A percentile compares a stretch with the other conserved stretches of the same genome.
Evolutionary conservation across 1,140 invertebrate genomes (phyloP).

Genomic region (Arctopsyche grandis): DNA sequence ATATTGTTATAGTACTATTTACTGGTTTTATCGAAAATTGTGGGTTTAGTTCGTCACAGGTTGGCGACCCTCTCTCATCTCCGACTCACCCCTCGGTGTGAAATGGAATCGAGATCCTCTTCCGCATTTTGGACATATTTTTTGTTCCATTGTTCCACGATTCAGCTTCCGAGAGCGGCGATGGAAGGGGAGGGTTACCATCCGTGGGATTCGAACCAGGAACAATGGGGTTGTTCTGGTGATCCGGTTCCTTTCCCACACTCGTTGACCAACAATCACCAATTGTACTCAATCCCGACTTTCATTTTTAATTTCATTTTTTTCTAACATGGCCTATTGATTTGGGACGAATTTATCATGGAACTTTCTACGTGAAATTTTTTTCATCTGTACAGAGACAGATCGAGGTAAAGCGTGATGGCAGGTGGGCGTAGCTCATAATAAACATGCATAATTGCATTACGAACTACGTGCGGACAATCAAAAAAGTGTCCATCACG

Average conservation of each 20-base stretch:
- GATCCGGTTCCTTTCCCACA: slow-evolving; percentile 42
- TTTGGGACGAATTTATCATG: neutral
- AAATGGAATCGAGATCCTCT: slow-evolving; percentile 43
- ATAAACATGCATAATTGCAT: slow-evolving; percentile 28
- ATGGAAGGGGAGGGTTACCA: slow-evolving; percentile 28
- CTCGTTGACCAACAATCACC: slow-evolving; percentile 43
- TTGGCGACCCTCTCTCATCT: neutral
- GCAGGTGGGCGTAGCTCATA: slow-evolving; percentile 18
- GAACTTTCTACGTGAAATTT: neutral
- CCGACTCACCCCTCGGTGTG: slow-evolving; percentile 40
- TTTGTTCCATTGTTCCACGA: slow-evolving; percentile 35
- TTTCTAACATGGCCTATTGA: neutral
- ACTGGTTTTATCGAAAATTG: neutral
- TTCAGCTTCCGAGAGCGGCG: slow-evolving; percentile 46
- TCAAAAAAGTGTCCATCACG: slow-evolving; percentile 35
- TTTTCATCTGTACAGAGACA: neutral
- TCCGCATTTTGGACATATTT: slow-evolving; percentile 47
- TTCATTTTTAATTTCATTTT: neutral
- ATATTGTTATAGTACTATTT: too few species aligned
- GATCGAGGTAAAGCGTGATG: slow-evolving; percentile 12
- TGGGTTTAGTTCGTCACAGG: neutral
- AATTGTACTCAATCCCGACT: neutral
- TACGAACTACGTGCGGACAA: neutral
- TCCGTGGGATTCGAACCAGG: slow-evolving; percentile 45
- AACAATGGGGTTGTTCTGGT: slow-evolving; percentile 42